A percentile compares a stretch with the other conserved stretches of the same genome.
phyloP scores from a whole-genome alignment of 1,140 invertebrate species.

The Drosophila melanogaster region DNA sequence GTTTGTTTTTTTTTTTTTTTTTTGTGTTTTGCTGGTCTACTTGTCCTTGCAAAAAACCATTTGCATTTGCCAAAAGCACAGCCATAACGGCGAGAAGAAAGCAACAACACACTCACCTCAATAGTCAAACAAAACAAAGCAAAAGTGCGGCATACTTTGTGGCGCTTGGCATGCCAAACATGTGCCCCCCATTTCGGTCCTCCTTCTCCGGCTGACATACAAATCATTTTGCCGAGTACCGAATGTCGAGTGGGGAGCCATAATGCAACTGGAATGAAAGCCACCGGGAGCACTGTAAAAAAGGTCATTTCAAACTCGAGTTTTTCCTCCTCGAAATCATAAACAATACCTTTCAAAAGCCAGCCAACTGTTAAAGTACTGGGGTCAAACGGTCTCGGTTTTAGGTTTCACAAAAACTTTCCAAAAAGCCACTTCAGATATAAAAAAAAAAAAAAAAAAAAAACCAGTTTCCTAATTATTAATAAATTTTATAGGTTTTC shows the following conservation, averaged over 20 bases:
- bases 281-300: slow-evolving; percentile 10
- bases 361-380: not conserved
- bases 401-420: no score
- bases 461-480: not conserved
- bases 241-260: slow-evolving; percentile 21
- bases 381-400: not conserved
- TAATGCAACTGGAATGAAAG: slow-evolving; percentile 56
- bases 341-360: not conserved
- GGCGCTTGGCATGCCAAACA: slow-evolving; percentile 64
- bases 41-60: slow-evolving; percentile 75
- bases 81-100: slow-evolving; percentile 52
- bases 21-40: slow-evolving; percentile 36
- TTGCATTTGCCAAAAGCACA: slow-evolving; percentile 77
- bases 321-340: not conserved
- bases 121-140: slow-evolving; percentile 72
- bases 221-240: slow-evolving; percentile 74
- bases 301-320: not conserved
- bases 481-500: no score
- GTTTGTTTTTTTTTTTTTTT: slow-evolving; percentile 1
- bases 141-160: slow-evolving; percentile 76
- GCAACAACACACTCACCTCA: slow-evolving; percentile 75
- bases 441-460: no score
- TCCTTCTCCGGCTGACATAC: slow-evolving; percentile 64
- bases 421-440: no score
- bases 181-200: slow-evolving; percentile 54